Conservation (phyloP, 2,113 vertebrate genomes). For the Dasyurus viverrinus region DNA sequence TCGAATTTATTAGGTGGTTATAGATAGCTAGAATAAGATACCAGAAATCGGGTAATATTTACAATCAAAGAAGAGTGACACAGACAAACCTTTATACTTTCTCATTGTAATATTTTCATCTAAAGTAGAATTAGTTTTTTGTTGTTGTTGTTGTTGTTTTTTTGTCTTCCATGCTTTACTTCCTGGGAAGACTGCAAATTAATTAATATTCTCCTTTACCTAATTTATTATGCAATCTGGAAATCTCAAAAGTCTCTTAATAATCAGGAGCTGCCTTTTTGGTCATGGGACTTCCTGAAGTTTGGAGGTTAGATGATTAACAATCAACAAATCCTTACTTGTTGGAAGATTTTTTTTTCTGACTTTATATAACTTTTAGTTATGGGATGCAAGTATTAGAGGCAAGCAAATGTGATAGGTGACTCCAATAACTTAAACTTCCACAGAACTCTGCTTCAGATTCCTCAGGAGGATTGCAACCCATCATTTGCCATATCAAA, state of each 20-base stretch:
- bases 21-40: slow-evolving; percentile 4
- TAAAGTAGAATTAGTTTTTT: slow-evolving; percentile 17
- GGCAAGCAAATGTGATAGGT: too few relatives aligned
- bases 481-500: background rate
- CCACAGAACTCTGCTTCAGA: slow-evolving; percentile 5
- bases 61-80: background rate
- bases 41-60: background rate
- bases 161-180: slow-evolving; percentile 21
- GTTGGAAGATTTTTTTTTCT: too few relatives aligned
- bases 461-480: background rate
- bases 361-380: too few relatives aligned
- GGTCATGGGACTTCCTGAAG: slow-evolving; percentile 10
- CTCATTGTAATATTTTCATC: slow-evolving; percentile 7
- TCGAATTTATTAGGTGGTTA: background rate
- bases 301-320: background rate
- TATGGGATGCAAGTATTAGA: too few relatives aligned
- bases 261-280: background rate
- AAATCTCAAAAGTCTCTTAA: background rate
- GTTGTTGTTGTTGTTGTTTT: slow-evolving; percentile 29
- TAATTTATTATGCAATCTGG: slow-evolving; percentile 33
- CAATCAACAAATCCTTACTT: too few relatives aligned
- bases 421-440: background rate
- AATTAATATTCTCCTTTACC: slow-evolving; percentile 29
- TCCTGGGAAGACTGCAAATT: slow-evolving; percentile 26
- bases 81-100: background rate